These are phyloP conservation scores for Falco peregrinus DNA, from an alignment of 2,797 vertebrate species.

Conservation along the genomic window DNA sequence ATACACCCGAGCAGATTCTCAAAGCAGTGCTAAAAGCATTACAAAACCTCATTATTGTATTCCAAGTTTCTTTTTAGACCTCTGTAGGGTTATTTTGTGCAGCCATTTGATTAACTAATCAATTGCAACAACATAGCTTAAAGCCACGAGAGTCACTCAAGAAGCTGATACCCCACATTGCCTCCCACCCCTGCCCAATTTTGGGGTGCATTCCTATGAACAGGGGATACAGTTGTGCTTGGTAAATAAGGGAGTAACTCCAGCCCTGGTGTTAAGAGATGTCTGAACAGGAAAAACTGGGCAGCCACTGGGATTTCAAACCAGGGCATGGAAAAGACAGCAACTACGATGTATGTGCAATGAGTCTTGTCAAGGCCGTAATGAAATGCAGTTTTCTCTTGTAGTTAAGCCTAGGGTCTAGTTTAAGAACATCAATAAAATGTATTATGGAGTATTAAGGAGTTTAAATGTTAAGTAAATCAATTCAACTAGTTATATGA, in stretches of 20 bases:
- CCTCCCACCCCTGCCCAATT: background rate
- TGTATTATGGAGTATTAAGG: background rate
- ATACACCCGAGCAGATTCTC: too few relatives aligned
- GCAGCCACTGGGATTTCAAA: background rate
- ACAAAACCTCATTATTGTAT: background rate
- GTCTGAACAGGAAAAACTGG: background rate
- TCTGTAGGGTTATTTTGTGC: background rate
- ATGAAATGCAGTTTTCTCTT: background rate
- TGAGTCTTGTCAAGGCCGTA: background rate
- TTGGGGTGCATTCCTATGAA: too few relatives aligned
- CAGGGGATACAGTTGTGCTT: background rate
- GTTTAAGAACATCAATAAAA: background rate
- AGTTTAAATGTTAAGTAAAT: background rate
- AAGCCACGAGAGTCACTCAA: too few relatives aligned
- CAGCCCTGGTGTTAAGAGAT: too few relatives aligned
- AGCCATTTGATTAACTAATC: background rate
- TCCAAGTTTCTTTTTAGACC: background rate
- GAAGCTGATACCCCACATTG: fast-evolving
- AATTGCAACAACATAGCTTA: too few relatives aligned
- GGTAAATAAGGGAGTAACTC: background rate
- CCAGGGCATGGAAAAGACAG: background rate
- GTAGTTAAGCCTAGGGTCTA: background rate
- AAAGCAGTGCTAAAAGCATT: background rate
- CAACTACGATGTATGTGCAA: background rate
- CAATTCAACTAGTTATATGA: background rate